Evolutionary conservation across 2,797 vertebrate species (phyloP).

Genomic region (Parauchenoglanis ngamensis): DNA sequence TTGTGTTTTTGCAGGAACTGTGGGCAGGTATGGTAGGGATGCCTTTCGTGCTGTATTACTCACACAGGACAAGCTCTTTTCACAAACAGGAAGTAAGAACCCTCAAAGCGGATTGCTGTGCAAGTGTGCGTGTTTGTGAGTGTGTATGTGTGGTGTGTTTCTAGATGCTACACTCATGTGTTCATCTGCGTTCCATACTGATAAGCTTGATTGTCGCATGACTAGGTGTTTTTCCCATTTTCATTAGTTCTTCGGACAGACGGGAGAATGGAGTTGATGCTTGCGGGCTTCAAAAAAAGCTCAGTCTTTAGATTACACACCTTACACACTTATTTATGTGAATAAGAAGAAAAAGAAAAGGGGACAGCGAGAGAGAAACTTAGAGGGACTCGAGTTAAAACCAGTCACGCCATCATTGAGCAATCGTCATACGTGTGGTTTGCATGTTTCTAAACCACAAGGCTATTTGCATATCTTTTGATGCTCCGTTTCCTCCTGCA

Average conservation of each 20-base stretch:
- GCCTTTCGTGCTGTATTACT: conserved; percentile 32
- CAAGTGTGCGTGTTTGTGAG: neutral
- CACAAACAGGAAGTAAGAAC: conserved; percentile 56
- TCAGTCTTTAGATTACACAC: neutral
- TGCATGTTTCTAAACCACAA: conserved; percentile 49
- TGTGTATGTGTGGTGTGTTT: conserved; percentile 9
- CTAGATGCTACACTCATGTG: neutral
- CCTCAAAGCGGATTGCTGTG: conserved; percentile 29
- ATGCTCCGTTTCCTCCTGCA: conserved; percentile 36
- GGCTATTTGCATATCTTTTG: conserved; percentile 40
- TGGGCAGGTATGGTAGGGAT: neutral
- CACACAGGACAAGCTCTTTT: conserved; percentile 47
- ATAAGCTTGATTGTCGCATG: conserved; percentile 10
- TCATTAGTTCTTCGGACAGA: conserved; percentile 29
- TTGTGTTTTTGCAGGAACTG: neutral
- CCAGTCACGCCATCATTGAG: conserved; percentile 28
- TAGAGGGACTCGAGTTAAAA: conserved; percentile 21
- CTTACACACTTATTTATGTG: neutral
- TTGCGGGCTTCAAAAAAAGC: conserved; percentile 32
- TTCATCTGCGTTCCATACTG: neutral
- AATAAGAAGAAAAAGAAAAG: neutral
- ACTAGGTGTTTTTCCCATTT: neutral
- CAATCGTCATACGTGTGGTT: conserved; percentile 48
- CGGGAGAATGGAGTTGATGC: conserved; percentile 15
- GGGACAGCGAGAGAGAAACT: neutral